These are phyloP conservation scores for Cryptotermes secundus DNA, from an alignment of 1,140 invertebrate species.

Conservation along the genomic window DNA sequence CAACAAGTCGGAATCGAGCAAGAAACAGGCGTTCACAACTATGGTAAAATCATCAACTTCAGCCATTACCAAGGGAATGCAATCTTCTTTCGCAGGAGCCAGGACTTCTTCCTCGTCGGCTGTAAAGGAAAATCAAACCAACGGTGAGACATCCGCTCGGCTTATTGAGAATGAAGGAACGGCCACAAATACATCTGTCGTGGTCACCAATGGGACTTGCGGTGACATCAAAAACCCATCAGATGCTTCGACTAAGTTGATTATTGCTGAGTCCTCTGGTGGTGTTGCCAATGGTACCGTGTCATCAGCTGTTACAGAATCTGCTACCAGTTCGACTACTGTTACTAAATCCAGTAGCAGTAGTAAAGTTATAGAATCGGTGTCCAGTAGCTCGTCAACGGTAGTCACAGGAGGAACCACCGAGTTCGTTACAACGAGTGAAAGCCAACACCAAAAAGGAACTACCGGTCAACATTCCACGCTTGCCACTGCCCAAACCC, in stretches of 20 bases:
- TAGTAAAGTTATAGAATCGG: not conserved
- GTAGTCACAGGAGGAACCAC: slow-evolving; percentile 15
- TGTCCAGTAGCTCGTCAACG: not conserved
- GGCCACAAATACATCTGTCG: not conserved
- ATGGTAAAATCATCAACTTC: slow-evolving; percentile 1
- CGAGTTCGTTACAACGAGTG: not conserved
- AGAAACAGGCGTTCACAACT: slow-evolving; percentile 19
- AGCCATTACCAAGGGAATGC: not conserved
- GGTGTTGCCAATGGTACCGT: not conserved
- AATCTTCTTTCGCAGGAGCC: not conserved
- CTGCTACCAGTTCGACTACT: not conserved
- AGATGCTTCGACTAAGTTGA: not conserved
- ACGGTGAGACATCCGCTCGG: not conserved
- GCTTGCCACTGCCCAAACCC: not conserved
- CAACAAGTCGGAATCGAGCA: not conserved
- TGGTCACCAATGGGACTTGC: not conserved
- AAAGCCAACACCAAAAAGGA: not conserved
- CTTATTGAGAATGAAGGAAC: not conserved
- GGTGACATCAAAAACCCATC: not conserved
- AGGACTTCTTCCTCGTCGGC: not conserved
- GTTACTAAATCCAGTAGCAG: slow-evolving; percentile 18
- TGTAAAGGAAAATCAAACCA: not conserved
- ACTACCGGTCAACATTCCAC: not conserved
- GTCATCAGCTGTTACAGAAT: not conserved
- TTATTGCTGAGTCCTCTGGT: not conserved